Evolutionary conservation across 2,113 vertebrate genomes (phyloP), one percentile per base, ranked within the genome.

Genomic region (Lagopus muta): DNA sequence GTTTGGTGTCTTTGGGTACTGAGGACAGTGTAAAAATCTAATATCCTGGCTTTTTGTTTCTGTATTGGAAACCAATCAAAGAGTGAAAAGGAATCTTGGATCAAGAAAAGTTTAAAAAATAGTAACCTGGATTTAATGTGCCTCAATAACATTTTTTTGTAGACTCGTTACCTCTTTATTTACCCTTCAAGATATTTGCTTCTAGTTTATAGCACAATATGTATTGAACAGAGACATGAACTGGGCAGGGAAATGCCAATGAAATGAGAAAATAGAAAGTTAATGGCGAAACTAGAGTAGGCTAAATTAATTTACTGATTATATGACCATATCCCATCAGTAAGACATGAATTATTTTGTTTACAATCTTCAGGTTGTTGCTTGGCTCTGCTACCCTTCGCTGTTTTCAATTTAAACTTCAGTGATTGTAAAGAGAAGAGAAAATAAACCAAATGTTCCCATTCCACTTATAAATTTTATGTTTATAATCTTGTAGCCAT

Each of bases 301-400:
- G 85, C 94, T 97, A 97, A 97, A 97, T 97, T 97, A 97, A 97
- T 97, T 97, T 97, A 97, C 96, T 97, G 97, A 97, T 97, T 97
- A 97, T 96, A 96, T 97, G 97, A 96, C 96, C 96, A 97, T 97
- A 97, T 96, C 97, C 90, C 94, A 97, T 97, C 96, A 97, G 96
- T 96, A 96, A 97, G 95, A 97, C 97, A 97, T 96, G 97, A 97
- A 97, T 97, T 97, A 97, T 97, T 97, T 96, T 97, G 97, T 97
- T 97, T 97, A 97, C 96, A 96, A 92, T 96, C 95, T 97, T 97
- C 96, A 97, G 96, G 96, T 97, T 97, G 96, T 96, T 97, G 96
- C 95, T 94, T 97, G 96, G 93, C 94, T 97, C 96, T 97, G 97
- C 94, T 96, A 94, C 96, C 95, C 96, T 97, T 97, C 93, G 69